Percentiles rank a stretch among this genome's conserved stretches.
These are phyloP conservation scores for Emys orbicularis DNA, from an alignment of 2,797 vertebrate species.

Conservation along the genomic window DNA sequence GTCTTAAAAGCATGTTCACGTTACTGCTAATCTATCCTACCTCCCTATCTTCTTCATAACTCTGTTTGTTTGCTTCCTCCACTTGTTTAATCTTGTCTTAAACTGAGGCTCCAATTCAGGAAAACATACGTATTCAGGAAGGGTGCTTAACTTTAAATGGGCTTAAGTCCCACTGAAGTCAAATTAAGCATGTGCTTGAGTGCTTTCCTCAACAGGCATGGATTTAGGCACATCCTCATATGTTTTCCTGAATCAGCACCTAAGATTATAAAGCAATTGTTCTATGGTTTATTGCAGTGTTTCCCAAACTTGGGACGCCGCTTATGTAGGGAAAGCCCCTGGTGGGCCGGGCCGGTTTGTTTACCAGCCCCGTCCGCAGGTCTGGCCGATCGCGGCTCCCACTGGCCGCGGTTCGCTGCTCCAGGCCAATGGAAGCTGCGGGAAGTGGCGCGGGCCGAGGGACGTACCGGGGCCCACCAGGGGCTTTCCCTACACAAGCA, in stretches of 20 bases:
- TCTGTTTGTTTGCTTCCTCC: not conserved
- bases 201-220: conserved; percentile 9
- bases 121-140: not conserved
- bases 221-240: conserved; percentile 2
- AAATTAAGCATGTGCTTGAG: conserved; percentile 17
- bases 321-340: too few relatives aligned
- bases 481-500: too few relatives aligned
- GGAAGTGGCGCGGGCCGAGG: too few relatives aligned
- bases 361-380: too few relatives aligned
- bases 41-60: not conserved
- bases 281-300: not conserved
- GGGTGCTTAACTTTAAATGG: not conserved
- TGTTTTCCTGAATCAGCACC: conserved; percentile 45
- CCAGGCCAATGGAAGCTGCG: too few relatives aligned
- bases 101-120: not conserved
- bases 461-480: too few relatives aligned
- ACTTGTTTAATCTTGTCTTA: conserved; percentile 20
- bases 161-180: not conserved
- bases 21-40: not conserved
- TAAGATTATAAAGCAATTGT: conserved; percentile 47
- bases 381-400: too few relatives aligned
- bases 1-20: not conserved
- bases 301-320: too few relatives aligned
- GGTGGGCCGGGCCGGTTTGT: too few relatives aligned
- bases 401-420: too few relatives aligned